Conservation (phyloP, 2,113 vertebrate species). For the Myotis yumanensis region DNA sequence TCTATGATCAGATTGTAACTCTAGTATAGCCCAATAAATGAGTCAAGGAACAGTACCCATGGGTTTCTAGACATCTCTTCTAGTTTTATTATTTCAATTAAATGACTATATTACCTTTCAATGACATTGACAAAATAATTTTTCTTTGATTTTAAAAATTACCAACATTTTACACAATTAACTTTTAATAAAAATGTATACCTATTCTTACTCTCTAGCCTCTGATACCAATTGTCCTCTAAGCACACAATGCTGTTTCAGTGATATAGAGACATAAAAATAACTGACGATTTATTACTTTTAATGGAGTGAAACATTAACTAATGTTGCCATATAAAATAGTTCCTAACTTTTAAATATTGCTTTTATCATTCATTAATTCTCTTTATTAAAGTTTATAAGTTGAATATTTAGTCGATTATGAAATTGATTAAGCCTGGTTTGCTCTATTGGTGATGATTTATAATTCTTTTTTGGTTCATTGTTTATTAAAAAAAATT, state of each 20-base stretch:
- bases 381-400: conserved; percentile 22
- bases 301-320: conserved; percentile 25
- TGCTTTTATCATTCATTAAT: conserved; percentile 5
- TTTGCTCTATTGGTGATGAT: not conserved
- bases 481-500: not conserved
- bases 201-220: not conserved
- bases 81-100: not conserved
- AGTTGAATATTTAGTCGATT: not conserved
- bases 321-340: conserved; percentile 21
- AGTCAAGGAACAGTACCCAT: not conserved
- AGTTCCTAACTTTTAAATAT: conserved; percentile 8
- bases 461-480: not conserved
- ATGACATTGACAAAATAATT: not conserved
- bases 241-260: not conserved
- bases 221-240: not conserved
- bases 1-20: not conserved
- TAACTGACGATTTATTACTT: conserved; percentile 19
- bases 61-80: not conserved
- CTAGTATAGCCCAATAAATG: not conserved
- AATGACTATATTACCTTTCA: not conserved
- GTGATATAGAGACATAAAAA: conserved; percentile 1
- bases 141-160: conserved; percentile 19
- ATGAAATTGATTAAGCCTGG: not conserved
- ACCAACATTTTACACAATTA: not conserved
- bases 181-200: not conserved